phyloP scores from a whole-genome alignment of 2,888 invertebrate genomes.

The Trachelus tabidus region DNA sequence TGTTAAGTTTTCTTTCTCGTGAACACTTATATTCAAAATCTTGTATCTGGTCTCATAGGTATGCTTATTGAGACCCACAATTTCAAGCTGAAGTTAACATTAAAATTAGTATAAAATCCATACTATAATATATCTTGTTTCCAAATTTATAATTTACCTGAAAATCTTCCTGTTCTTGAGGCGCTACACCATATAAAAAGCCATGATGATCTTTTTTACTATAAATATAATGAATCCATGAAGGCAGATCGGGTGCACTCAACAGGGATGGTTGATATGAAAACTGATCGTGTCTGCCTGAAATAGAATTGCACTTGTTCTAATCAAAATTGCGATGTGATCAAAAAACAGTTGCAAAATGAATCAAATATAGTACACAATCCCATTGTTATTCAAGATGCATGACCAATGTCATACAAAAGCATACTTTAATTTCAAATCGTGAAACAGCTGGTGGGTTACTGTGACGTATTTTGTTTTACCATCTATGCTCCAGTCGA shows the following conservation, averaged over 20 bases:
- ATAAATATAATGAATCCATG: slow-evolving; percentile 87
- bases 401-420: neutral
- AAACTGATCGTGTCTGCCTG: slow-evolving; percentile 73
- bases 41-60: slow-evolving; percentile 80
- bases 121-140: slow-evolving; percentile 6
- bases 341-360: neutral
- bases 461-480: slow-evolving; percentile 30
- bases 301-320: slow-evolving; percentile 28
- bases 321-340: neutral
- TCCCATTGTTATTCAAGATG: neutral
- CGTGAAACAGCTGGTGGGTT: neutral
- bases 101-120: neutral
- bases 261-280: slow-evolving; percentile 80
- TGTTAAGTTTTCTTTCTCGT: slow-evolving; percentile 75
- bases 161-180: slow-evolving; percentile 70
- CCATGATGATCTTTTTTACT: slow-evolving; percentile 82
- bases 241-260: slow-evolving; percentile 85
- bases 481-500: slow-evolving; percentile 85
- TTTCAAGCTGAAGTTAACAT: slow-evolving; percentile 71
- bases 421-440: neutral
- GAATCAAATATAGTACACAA: neutral
- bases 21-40: slow-evolving; percentile 74
- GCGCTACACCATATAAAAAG: slow-evolving; percentile 87
- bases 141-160: slow-evolving; percentile 47
- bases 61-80: slow-evolving; percentile 81